Base-by-base conservation (phyloP, 2,113 vertebrate genomes). In the Eidolon helvum region DNA sequence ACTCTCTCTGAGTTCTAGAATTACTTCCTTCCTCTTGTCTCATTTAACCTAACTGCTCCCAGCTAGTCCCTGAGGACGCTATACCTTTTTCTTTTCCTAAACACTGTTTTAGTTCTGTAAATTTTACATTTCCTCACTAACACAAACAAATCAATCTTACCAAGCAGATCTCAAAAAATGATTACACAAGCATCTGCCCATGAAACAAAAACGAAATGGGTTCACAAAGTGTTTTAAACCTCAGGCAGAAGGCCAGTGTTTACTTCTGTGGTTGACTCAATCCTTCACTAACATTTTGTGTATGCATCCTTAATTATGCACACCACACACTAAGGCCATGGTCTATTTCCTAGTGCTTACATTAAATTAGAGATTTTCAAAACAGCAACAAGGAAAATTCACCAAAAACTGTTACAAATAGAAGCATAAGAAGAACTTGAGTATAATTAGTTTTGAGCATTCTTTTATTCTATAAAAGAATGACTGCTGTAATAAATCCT, bases 181-280 rank as follows among this genome's bases (percentile, higher is more conserved):
- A 90, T 82, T 69, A 87, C 30, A 87, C 14, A 89, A 87, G 57
- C 61, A 82, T 65, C 45, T 90, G 43, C 50, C 65, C 53, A 63
- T 45, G 80, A 96, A 91, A 91, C 2, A 1, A 87, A 95, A 57
- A 30, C 26, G 87, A 90, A 95, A 96, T 82, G 48, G 82, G 53
- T 59, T 87, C 78, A 87, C 18, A 26, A 43, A 87, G 45, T 45
- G 10, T 82, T 87, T 90, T 59, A 74, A 96, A 89, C 61, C 68
- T 38, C 50, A 90, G 63, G 65, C 69, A 50, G 4, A 85, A 84
- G 61, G 40, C 77, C 85, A 96, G 48, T 68, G 38, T 79, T 79
- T 78, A 65, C 59, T 82, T 91, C 55, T 68, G 61, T 28, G 30
- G 18, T 59, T 92, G 45, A 84, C 22, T 15, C 24, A 2, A 63